Percentiles rank a stretch among this genome's conserved stretches.
phyloP scores from a whole-genome alignment of 92 coral and sea anemone species.

The Pocillopora meandrina region DNA sequence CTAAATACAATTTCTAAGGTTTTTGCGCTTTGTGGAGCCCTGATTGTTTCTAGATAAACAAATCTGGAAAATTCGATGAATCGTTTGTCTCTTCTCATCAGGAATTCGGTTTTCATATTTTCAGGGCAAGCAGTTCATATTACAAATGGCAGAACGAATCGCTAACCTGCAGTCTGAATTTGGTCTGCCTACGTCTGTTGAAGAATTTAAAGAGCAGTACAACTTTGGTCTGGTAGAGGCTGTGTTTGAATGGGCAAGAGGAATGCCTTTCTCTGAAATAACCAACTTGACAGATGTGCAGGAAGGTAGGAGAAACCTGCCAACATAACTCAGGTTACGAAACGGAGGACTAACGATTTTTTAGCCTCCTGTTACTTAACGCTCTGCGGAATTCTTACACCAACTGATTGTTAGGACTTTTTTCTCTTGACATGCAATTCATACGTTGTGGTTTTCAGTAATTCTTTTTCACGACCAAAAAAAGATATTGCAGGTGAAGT shows the following conservation, averaged over 20 bases:
- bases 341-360: too few species aligned
- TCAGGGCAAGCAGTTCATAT: constrained; percentile 85
- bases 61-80: too few species aligned
- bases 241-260: constrained; percentile 97
- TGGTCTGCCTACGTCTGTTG: constrained; percentile 78
- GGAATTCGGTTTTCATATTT: background rate
- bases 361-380: too few species aligned
- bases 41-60: too few species aligned
- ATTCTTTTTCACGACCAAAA: too few species aligned
- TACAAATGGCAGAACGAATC: constrained; percentile 70
- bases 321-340: background rate
- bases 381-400: too few species aligned
- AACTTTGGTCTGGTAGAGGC: constrained; percentile 90
- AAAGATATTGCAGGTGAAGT: too few species aligned
- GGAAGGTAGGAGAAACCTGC: constrained; percentile 72
- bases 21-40: too few species aligned
- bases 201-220: constrained; percentile 82
- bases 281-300: constrained; percentile 93
- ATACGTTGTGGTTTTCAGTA: too few species aligned
- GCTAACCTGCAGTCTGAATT: constrained; percentile 72
- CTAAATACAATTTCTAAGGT: too few species aligned
- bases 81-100: background rate
- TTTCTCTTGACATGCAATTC: too few species aligned
- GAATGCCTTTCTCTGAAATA: constrained; percentile 94
- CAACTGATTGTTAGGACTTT: too few species aligned